Conservation (phyloP, 2,113 vertebrate genomes). For the Numida meleagris region DNA sequence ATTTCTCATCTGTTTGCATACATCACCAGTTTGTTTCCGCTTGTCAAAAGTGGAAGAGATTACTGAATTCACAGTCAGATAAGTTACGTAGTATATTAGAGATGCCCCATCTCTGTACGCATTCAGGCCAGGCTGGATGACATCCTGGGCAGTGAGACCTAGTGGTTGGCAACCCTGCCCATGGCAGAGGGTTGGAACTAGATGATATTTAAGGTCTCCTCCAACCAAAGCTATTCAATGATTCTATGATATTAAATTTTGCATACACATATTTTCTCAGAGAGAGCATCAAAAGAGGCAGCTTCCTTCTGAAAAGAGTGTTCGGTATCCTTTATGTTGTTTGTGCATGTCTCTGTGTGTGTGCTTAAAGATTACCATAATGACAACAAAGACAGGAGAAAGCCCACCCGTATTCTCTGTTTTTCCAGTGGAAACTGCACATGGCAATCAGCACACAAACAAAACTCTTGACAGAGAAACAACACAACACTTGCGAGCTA, state of each 20-base stretch:
- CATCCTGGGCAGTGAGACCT: too few relatives aligned
- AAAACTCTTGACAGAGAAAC: conserved; percentile 4
- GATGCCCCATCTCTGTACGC: too few relatives aligned
- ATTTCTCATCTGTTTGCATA: neutral
- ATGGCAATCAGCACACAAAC: neutral
- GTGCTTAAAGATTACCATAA: neutral
- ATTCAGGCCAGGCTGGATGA: too few relatives aligned
- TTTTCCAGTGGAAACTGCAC: neutral
- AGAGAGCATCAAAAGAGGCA: neutral
- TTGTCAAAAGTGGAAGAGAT: neutral
- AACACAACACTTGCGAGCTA: neutral
- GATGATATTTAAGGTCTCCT: too few relatives aligned
- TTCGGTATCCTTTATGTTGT: neutral
- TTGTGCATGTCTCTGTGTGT: neutral
- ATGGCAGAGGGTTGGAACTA: too few relatives aligned
- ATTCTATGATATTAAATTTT: neutral
- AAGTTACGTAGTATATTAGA: neutral
- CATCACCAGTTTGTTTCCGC: neutral
- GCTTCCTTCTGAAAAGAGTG: neutral
- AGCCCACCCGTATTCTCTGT: neutral
- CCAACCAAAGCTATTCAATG: too few relatives aligned
- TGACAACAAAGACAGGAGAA: neutral
- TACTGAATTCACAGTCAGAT: neutral
- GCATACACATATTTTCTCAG: neutral
- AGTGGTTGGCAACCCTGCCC: too few relatives aligned